phyloP scores from a whole-genome alignment of 1,140 invertebrate species.

The Cydia fagiglandana region DNA sequence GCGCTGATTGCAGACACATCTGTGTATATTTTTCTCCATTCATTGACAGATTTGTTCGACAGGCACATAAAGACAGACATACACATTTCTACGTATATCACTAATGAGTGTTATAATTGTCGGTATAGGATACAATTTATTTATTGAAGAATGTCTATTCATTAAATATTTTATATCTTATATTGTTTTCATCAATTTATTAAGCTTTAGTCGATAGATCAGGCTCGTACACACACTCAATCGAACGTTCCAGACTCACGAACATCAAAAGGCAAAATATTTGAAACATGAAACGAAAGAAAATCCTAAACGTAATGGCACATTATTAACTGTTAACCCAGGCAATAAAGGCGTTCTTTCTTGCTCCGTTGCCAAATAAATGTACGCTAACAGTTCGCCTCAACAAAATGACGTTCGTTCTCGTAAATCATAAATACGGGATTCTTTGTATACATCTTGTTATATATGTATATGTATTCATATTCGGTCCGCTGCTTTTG shows the following conservation, averaged over 20 bases:
- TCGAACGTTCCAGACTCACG: not conserved
- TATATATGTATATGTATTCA: constrained; percentile 55
- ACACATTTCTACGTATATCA: too few relatives aligned
- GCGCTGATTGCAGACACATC: too few relatives aligned
- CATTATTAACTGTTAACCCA: constrained; percentile 31
- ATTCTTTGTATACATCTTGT: constrained; percentile 34
- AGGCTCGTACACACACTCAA: not conserved
- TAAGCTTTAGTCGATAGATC: not conserved
- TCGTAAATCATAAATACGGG: constrained; percentile 52
- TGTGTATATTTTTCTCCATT: too few relatives aligned
- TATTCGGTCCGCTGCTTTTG: constrained; percentile 46
- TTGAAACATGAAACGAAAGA: constrained; percentile 27
- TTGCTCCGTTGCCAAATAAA: constrained; percentile 43
- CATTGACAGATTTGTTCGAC: too few relatives aligned
- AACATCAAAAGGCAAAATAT: constrained; percentile 26
- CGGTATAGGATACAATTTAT: too few relatives aligned
- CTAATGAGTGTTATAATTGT: too few relatives aligned
- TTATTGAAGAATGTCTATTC: too few relatives aligned
- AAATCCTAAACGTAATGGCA: constrained; percentile 29
- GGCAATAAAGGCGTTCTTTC: constrained; percentile 31
- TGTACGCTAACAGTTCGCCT: constrained; percentile 36
- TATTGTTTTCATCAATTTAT: too few relatives aligned
- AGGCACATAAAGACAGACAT: too few relatives aligned
- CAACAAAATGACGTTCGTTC: constrained; percentile 43
- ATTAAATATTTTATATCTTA: too few relatives aligned